A percentile compares a stretch with the other conserved stretches of the same genome.
Evolutionary conservation across 2,113 vertebrate species (phyloP).

Genomic region (Rhineura floridana): DNA sequence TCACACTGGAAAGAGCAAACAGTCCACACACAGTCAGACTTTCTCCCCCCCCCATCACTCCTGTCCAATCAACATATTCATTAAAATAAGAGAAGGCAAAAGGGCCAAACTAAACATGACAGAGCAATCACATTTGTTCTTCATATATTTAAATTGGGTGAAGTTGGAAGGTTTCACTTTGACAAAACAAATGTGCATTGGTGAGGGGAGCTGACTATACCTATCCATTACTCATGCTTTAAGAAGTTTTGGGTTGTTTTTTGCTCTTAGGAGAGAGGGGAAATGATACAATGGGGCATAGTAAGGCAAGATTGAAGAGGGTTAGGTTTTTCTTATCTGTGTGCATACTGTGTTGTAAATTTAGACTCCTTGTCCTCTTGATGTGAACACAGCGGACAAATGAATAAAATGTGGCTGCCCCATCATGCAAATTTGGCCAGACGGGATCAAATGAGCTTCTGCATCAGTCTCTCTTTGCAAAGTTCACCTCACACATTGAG

Average conservation of each 20-base stretch:
- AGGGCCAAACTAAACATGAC: neutral
- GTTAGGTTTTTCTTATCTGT: neutral
- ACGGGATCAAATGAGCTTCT: neutral
- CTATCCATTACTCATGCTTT: neutral
- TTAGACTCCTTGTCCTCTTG: neutral
- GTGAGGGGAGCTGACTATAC: neutral
- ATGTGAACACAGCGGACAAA: neutral
- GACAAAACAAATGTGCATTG: neutral
- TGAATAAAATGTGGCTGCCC: neutral
- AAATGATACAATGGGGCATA: neutral
- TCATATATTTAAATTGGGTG: neutral
- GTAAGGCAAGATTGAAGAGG: neutral
- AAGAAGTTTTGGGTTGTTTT: too few relatives aligned
- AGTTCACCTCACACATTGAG: neutral
- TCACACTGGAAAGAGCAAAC: too few relatives aligned
- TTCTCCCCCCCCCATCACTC: too few relatives aligned
- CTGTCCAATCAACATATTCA: too few relatives aligned
- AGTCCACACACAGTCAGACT: too few relatives aligned
- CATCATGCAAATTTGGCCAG: neutral
- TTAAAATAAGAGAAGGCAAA: neutral
- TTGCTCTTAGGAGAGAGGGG: too few relatives aligned
- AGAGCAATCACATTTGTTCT: neutral
- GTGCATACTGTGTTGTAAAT: neutral
- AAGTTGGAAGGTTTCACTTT: neutral
- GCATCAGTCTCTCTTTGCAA: neutral